Conservation (phyloP, 2,797 vertebrate species). For the Scomberomorus guttatus region DNA sequence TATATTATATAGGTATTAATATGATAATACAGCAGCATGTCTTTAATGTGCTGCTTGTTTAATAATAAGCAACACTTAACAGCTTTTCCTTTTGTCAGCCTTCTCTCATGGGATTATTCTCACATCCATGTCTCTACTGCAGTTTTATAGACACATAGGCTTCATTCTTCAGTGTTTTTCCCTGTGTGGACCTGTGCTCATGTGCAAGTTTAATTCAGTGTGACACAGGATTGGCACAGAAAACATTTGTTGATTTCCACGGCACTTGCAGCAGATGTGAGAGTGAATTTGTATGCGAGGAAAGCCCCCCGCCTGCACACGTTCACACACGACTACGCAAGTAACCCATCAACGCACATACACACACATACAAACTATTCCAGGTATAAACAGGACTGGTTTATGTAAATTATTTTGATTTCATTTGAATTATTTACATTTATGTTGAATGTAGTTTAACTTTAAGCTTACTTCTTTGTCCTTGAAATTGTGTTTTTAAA, state of each 20-base stretch:
- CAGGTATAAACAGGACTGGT: background rate
- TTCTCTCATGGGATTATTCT: too few species aligned
- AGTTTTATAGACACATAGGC: background rate
- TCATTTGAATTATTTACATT: too few species aligned
- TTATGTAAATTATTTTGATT: too few species aligned
- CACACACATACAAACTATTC: background rate
- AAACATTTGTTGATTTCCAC: slow-evolving; percentile 3
- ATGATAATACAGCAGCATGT: background rate
- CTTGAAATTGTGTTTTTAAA: too few species aligned
- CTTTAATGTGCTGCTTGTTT: background rate
- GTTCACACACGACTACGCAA: background rate
- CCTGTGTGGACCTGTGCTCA: background rate
- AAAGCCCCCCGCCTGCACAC: background rate
- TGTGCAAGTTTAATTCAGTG: background rate
- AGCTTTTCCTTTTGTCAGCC: background rate
- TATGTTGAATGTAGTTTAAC: too few species aligned
- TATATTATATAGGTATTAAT: background rate
- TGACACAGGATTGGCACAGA: background rate
- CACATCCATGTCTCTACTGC: background rate
- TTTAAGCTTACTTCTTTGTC: too few species aligned
- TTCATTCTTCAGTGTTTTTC: background rate
- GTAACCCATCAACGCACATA: background rate
- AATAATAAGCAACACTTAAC: background rate
- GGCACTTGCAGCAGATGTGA: background rate
- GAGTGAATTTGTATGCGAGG: background rate